These are phyloP conservation scores for Chloropsis hardwickii DNA, from an alignment of 2,113 vertebrate species.

Conservation along the genomic window DNA sequence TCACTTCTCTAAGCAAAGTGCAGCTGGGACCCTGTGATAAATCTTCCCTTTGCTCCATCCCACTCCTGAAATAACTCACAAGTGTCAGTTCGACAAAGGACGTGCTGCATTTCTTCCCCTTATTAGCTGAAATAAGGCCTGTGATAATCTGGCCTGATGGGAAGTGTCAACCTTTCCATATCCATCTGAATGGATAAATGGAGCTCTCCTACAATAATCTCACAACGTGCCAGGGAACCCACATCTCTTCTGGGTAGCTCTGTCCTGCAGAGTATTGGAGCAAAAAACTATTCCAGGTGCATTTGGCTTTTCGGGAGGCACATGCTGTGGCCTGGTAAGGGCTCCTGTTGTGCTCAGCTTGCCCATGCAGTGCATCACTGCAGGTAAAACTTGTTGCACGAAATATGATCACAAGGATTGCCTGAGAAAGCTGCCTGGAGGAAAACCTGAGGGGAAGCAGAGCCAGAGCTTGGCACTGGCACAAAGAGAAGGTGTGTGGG, in stretches of 20 bases:
- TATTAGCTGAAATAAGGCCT: background rate
- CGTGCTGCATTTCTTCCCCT: background rate
- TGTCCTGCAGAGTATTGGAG: rapidly evolving
- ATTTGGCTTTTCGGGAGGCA: background rate
- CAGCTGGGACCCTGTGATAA: background rate
- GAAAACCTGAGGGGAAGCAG: rapidly evolving
- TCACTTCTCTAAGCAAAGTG: background rate
- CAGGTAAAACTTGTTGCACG: background rate
- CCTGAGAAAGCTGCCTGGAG: background rate
- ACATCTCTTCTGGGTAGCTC: rapidly evolving
- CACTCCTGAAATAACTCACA: background rate
- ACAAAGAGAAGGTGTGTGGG: rapidly evolving
- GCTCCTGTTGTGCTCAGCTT: background rate
- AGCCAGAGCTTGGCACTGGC: rapidly evolving
- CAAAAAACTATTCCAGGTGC: background rate
- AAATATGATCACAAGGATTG: rapidly evolving
- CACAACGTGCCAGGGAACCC: rapidly evolving
- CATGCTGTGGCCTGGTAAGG: background rate
- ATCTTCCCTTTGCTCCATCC: background rate
- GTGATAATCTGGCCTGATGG: background rate
- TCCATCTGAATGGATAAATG: background rate
- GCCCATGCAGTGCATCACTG: background rate
- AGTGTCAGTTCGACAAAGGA: background rate
- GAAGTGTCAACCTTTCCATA: background rate
- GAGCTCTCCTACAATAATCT: background rate